Evolutionary conservation across 2,797 vertebrate species (phyloP).

Genomic region (Dicrostonyx torquatus): DNA sequence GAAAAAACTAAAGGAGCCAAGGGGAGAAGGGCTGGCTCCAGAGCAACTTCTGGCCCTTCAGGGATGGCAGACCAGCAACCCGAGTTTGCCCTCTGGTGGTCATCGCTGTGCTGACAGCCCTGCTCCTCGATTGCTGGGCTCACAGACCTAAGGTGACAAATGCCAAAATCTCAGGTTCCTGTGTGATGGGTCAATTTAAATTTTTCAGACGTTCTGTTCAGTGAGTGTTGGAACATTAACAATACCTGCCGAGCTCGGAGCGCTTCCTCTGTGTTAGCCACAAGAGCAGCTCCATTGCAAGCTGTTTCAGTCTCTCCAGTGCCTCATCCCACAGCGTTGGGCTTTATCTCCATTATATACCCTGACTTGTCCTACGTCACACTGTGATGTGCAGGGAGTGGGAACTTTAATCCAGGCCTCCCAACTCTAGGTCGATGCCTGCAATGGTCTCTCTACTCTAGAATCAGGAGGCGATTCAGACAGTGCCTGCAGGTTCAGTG

Average conservation of each 20-base stretch:
- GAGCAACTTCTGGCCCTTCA: neutral
- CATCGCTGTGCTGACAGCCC: slow-evolving; percentile 46
- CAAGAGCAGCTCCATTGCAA: neutral
- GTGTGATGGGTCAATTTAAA: neutral
- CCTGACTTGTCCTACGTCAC: neutral
- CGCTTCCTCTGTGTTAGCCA: neutral
- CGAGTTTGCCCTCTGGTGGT: slow-evolving; percentile 86
- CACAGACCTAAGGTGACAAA: neutral
- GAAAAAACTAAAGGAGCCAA: neutral
- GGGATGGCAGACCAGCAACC: slow-evolving; percentile 26
- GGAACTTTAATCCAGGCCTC: neutral
- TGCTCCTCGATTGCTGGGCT: neutral
- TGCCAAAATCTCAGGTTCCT: neutral
- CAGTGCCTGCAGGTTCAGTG: neutral
- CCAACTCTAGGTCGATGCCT: neutral
- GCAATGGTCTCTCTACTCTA: neutral
- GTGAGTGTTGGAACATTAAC: neutral
- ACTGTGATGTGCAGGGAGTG: neutral
- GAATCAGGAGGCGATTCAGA: neutral
- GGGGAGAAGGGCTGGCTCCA: neutral
- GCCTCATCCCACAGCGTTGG: rapidly evolving
- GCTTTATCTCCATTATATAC: neutral
- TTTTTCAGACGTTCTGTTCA: neutral
- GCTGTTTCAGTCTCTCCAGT: neutral
- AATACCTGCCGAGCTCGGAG: neutral